phyloP scores from a whole-genome alignment of 2,797 vertebrate genomes.

The Benthosema pterotum region DNA sequence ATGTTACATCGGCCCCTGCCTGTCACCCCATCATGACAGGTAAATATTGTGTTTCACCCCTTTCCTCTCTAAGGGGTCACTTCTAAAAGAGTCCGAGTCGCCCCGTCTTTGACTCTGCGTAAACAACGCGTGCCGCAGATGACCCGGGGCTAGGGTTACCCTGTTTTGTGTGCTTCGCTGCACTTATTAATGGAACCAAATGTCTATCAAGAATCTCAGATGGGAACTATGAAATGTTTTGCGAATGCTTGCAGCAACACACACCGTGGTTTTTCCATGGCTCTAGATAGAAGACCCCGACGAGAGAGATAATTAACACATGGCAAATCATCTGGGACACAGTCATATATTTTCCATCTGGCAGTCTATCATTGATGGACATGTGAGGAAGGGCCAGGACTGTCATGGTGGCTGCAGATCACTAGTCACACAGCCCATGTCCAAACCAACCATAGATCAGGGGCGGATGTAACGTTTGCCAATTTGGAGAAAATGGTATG shows the following conservation, averaged over 20 bases:
- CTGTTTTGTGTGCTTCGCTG: slow-evolving; percentile 18
- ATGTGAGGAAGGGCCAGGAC: slow-evolving; percentile 39
- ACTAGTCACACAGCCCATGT: no score
- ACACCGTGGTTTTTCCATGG: slow-evolving; percentile 31
- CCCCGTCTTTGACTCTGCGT: slow-evolving; percentile 1
- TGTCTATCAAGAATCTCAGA: slow-evolving; percentile 26
- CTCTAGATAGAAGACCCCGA: slow-evolving; percentile 7
- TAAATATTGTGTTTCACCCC: slow-evolving; percentile 50
- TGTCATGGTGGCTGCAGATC: no score
- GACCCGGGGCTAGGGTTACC: slow-evolving; percentile 27
- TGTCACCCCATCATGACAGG: slow-evolving; percentile 15
- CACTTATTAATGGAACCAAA: slow-evolving; percentile 23
- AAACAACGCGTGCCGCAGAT: slow-evolving; percentile 39
- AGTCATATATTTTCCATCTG: slow-evolving; percentile 27
- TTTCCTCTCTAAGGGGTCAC: slow-evolving; percentile 28
- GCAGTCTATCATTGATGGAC: slow-evolving; percentile 28
- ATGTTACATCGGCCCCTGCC: no score
- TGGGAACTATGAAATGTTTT: slow-evolving; percentile 43
- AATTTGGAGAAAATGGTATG: no score
- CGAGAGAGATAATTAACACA: slow-evolving; percentile 18
- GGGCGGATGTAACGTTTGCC: no score
- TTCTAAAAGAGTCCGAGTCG: slow-evolving; percentile 48
- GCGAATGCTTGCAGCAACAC: slow-evolving; percentile 13
- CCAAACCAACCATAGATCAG: no score
- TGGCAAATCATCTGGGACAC: not conserved